Evolutionary conservation across 2,888 invertebrate species (phyloP).

Genomic region (Papilio gigon): DNA sequence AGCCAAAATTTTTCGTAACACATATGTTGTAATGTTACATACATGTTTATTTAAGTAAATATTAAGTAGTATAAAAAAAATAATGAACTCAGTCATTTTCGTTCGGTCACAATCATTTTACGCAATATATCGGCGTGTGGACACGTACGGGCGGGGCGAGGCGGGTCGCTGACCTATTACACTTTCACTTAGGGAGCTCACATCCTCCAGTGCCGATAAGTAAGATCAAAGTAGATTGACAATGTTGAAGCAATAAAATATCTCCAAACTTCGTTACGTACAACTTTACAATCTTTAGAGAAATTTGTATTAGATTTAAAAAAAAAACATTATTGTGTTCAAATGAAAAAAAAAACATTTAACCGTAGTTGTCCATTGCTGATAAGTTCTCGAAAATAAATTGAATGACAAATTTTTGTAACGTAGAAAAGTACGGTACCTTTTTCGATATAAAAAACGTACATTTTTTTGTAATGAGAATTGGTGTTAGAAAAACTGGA

Average conservation of each 20-base stretch:
- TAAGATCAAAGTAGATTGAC: slow-evolving; percentile 16
- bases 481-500: no score
- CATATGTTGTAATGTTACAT: slow-evolving; percentile 11
- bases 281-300: no score
- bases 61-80: not conserved
- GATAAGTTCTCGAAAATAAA: no score
- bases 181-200: slow-evolving; percentile 65
- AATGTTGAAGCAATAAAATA: no score
- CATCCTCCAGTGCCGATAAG: slow-evolving; percentile 31
- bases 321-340: no score
- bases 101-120: slow-evolving; percentile 26
- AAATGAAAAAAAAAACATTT: no score
- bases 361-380: no score
- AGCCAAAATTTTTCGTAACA: not conserved
- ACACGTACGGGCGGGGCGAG: slow-evolving; percentile 48
- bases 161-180: slow-evolving; percentile 62
- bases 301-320: not conserved
- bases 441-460: no score
- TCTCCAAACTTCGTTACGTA: no score
- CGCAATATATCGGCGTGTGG: slow-evolving; percentile 28
- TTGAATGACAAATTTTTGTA: no score
- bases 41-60: not conserved
- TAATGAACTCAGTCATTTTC: slow-evolving; percentile 14
- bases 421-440: no score
- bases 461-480: no score